Evolutionary conservation across 2,113 vertebrate species (phyloP), one percentile per base, ranked within the genome.

Genomic region (Eira barbara): DNA sequence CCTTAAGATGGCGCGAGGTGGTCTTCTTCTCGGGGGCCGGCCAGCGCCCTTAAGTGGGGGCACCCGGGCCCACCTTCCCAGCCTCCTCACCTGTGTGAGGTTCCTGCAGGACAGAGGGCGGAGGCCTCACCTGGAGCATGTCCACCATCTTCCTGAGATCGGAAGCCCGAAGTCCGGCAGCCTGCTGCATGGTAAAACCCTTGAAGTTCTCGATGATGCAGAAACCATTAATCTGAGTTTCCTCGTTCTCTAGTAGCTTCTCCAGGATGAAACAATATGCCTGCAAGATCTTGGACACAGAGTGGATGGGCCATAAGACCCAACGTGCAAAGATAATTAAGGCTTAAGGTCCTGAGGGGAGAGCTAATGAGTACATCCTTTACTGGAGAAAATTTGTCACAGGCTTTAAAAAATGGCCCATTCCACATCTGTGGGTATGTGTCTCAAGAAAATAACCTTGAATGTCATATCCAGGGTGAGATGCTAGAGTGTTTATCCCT

Each of bases 71-170:
- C 27, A 18, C 31, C 80, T 31, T 63, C 20, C 8, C 45, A 17
- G 49, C 52, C 31, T 71, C 61, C 31, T 10, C 0, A 10, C 63
- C 39, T 21, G 4, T 14, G 23, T 34, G 29, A 57, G 25, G 39
- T 29, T 20, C 11, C 4, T 1, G 12, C 0, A 0, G 25, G 15
- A 13, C 9, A 10, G 31, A 2, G 14, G 7, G 4, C 15, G 2
- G 34, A 3, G 34, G 12, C 39, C 98, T 98, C 97, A 99, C 99
- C 99, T 99, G 99, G 89, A 99, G 98, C 99, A 99, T 99, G 98
- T 99, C 99, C 98, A 99, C 99, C 99, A 99, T 99, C 99, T 99
- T 99, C 98, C 99, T 99, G 84, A 99, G 99, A 96, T 99, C 99
- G 0, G 99, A 99, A 7, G 99, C 98, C 94, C 99, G 99, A 80